Evolutionary conservation across 2,888 invertebrate genomes (phyloP), one percentile per base, ranked within the genome.

Genomic region (Drosophila fungiperda): DNA sequence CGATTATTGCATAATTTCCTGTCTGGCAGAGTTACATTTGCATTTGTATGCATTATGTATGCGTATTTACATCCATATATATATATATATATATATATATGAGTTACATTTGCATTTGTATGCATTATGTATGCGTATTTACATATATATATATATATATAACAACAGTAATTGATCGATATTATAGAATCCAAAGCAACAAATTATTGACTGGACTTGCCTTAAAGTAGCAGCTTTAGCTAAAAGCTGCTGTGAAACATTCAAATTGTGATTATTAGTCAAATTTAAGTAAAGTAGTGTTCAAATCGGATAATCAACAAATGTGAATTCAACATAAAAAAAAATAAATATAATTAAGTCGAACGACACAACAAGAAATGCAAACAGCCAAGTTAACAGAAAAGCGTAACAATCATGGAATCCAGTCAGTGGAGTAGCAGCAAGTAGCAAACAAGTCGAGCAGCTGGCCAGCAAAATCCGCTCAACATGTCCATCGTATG

Each of bases 401-500:
- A 54, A 11, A 48, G 33, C n/a, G 35, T 26, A 38, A 32, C 9
- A 53, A 59, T 36, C 53, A 66, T 60, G 68, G 35, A 40, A 50
- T 11, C 63, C 49, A 65, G 57, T 52, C 68, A 57, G 57, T 62
- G 63, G n/a, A n/a, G 17, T 26, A 42, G 29, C 45, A 6, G 23
- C 52, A 60, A 35, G 12, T 12, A 38, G 42, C n/a, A 38, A 58
- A 9, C 26, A 55, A 66, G n/a, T 36, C 17, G 38, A 50, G 66
- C 12, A 40, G n/a, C 32, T 8, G 11, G 32, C 38, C 48, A 15
- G 3, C 20, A 40, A 17, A 17, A 49, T n/a, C 11, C 23, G 53
- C 68, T 78, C 35, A 71, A 64, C 58, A 92, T 92, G 92, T 92
- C 92, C 35, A 80, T 92, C 78, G 87, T 92, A 61, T 91, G 90